These are phyloP conservation scores for Allenopithecus nigroviridis DNA, from an alignment of 2,797 vertebrate species.

Conservation along the genomic window DNA sequence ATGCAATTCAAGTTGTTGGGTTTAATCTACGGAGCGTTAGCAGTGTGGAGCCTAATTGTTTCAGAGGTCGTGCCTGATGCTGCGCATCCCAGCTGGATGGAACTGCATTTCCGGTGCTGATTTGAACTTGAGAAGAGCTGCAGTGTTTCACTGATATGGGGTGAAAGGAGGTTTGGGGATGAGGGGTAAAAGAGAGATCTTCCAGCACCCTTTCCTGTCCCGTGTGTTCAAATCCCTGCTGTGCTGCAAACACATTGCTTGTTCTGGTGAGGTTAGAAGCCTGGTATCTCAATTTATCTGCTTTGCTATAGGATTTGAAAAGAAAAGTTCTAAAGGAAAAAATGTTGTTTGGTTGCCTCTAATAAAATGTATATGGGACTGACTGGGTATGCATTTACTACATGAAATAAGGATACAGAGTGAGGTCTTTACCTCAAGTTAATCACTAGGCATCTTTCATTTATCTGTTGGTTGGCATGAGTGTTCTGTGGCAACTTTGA, in stretches of 20 bases:
- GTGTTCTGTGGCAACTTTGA: not conserved
- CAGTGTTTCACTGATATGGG: not conserved
- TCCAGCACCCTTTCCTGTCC: not conserved
- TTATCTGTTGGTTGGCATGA: not conserved
- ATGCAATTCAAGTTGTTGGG: not conserved
- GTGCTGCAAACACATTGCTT: not conserved
- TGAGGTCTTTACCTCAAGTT: not conserved
- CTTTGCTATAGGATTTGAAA: not conserved
- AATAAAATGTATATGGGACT: not conserved
- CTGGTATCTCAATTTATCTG: not conserved
- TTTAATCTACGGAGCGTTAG: not conserved
- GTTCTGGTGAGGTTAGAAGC: not conserved
- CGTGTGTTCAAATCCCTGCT: not conserved
- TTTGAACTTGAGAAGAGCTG: not conserved
- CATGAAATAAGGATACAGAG: not conserved
- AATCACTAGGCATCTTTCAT: not conserved
- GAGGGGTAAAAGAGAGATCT: not conserved
- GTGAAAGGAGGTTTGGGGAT: not conserved
- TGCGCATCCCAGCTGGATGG: no score
- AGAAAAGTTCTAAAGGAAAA: not conserved
- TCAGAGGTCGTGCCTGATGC: not conserved
- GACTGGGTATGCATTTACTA: not conserved
- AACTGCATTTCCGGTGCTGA: not conserved
- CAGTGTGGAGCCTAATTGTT: not conserved
- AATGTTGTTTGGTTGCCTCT: not conserved